phyloP scores from a whole-genome alignment of 2,113 vertebrate species.

The Cinclus cinclus region DNA sequence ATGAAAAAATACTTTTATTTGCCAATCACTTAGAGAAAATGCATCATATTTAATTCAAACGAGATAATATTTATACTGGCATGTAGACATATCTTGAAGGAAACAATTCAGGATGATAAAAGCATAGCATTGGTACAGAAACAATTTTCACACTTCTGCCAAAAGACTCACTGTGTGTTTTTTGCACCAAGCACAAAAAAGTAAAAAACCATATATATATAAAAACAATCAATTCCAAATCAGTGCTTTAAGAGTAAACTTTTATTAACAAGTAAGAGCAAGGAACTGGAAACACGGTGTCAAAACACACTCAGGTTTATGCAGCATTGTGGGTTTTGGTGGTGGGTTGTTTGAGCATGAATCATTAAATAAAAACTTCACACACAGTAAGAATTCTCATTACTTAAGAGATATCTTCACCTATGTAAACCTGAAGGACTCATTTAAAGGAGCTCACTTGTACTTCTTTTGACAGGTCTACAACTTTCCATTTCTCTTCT shows the following conservation, averaged over 20 bases:
- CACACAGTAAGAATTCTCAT: background rate
- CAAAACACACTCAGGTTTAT: background rate
- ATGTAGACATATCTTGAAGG: background rate
- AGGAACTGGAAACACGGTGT: background rate
- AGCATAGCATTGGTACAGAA: background rate
- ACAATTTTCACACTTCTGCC: background rate
- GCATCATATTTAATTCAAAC: background rate
- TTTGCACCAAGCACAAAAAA: background rate
- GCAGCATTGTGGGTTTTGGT: background rate
- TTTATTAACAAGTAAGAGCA: background rate
- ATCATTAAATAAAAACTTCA: background rate
- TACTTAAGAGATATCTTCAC: background rate
- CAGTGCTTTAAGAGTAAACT: background rate
- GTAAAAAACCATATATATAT: background rate
- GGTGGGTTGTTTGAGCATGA: background rate
- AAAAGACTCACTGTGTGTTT: background rate
- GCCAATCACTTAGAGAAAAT: background rate
- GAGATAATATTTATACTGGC: background rate
- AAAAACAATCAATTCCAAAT: background rate
- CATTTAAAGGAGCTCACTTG: background rate
- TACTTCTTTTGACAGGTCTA: background rate
- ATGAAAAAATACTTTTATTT: background rate
- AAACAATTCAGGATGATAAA: background rate
- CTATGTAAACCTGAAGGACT: background rate
- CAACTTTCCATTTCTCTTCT: background rate